Conservation (phyloP, 2,797 vertebrate species). For the Cuculus canorus region DNA sequence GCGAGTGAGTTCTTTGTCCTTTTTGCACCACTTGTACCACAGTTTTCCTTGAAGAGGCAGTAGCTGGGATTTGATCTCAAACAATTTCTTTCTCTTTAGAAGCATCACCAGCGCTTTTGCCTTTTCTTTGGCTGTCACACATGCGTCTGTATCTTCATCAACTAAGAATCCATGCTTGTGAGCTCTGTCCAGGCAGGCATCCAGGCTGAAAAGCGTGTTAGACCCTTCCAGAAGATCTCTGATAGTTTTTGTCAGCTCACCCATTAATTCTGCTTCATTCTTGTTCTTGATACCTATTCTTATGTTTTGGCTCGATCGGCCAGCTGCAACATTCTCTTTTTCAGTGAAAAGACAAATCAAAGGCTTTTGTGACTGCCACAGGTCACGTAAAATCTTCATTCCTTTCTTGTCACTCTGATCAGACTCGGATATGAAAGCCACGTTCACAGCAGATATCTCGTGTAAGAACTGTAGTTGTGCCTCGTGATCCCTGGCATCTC, state of each 20-base stretch:
- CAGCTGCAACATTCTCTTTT: not conserved
- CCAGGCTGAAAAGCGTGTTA: constrained; percentile 19
- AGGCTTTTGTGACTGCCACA: constrained; percentile 51
- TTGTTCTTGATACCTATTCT: constrained; percentile 73
- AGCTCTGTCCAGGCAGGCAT: constrained; percentile 15
- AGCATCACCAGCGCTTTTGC: constrained; percentile 33
- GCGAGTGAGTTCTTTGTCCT: constrained; percentile 77
- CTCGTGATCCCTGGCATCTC: constrained; percentile 36
- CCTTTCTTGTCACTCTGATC: not conserved
- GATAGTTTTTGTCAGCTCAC: constrained; percentile 56
- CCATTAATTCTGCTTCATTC: constrained; percentile 69
- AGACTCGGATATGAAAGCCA: constrained; percentile 63
- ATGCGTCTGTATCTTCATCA: constrained; percentile 69
- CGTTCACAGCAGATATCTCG: constrained; percentile 71
- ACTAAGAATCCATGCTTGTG: constrained; percentile 40
- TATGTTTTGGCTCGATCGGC: not conserved
- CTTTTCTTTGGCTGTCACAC: constrained; percentile 66
- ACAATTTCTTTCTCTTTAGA: constrained; percentile 35
- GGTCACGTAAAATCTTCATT: not conserved
- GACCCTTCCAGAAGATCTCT: constrained; percentile 29
- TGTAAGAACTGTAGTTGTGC: constrained; percentile 70
- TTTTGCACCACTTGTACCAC: constrained; percentile 79
- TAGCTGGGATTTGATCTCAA: constrained; percentile 71
- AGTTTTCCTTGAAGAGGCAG: constrained; percentile 79
- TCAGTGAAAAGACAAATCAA: constrained; percentile 75